A percentile compares a stretch with the other conserved stretches of the same genome.
phyloP scores from a whole-genome alignment of 2,888 invertebrate genomes.

The Proisotoma minuta region DNA sequence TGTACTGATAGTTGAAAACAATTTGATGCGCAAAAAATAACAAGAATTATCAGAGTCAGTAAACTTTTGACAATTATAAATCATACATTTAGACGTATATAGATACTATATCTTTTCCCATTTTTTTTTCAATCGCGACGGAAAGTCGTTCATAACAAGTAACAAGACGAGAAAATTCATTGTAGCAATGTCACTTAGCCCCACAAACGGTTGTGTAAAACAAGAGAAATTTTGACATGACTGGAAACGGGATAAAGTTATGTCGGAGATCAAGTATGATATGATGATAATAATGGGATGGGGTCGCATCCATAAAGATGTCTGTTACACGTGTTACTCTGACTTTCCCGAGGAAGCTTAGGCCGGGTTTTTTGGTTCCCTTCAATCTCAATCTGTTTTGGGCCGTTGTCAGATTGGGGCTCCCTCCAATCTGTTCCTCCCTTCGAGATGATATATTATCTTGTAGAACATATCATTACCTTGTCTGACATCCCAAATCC shows the following conservation, averaged over 20 bases:
- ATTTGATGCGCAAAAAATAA: slow-evolving; percentile 1
- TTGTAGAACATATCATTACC: slow-evolving; percentile 48
- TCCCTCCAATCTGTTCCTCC: slow-evolving; percentile 4
- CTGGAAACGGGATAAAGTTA: too few species aligned
- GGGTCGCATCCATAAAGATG: slow-evolving; percentile 48
- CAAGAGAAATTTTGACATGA: too few species aligned
- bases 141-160: too few species aligned
- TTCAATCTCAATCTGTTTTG: slow-evolving; percentile 33
- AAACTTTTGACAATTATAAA: too few species aligned
- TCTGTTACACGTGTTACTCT: slow-evolving; percentile 46
- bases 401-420: slow-evolving; percentile 14
- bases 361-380: slow-evolving; percentile 22
- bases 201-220: too few species aligned
- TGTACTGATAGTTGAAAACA: neutral
- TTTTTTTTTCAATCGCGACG: too few species aligned
- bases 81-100: too few species aligned
- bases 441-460: slow-evolving; percentile 45
- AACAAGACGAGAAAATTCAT: too few species aligned
- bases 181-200: too few species aligned
- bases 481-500: slow-evolving; percentile 45
- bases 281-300: slow-evolving; percentile 42
- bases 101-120: too few species aligned
- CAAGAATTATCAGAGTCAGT: too few species aligned
- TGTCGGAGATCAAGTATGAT: slow-evolving; percentile 20
- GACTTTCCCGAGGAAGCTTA: neutral